A percentile compares a stretch with the other conserved stretches of the same genome.
Conservation (phyloP, 2,888 invertebrate species). For the Luffia ferchaultella region DNA sequence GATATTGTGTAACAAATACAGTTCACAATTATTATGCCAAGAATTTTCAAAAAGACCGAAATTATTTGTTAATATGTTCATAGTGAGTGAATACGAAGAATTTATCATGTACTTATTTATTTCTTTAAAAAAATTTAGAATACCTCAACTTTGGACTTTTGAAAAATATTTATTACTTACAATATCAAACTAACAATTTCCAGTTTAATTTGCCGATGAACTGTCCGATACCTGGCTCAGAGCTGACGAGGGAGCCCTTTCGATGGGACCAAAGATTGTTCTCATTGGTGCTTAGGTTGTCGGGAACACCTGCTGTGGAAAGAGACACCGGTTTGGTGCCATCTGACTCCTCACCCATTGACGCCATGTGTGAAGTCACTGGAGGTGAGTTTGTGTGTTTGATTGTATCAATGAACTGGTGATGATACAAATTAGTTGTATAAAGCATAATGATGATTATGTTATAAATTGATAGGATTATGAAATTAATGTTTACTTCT, state of each 20-base stretch:
- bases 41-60: too few relatives aligned
- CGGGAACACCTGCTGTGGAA: conserved; percentile 90
- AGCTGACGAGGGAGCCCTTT: conserved; percentile 98
- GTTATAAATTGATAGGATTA: too few relatives aligned
- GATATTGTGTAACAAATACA: too few relatives aligned
- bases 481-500: too few relatives aligned
- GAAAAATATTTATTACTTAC: conserved; percentile 8
- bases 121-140: neutral
- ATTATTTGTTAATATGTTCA: too few relatives aligned
- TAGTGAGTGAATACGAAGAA: too few relatives aligned
- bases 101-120: neutral
- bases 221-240: conserved; percentile 93
- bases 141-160: neutral
- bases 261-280: conserved; percentile 99
- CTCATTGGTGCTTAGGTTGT: conserved; percentile 89
- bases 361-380: conserved; percentile 98
- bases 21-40: too few relatives aligned
- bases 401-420: too few relatives aligned
- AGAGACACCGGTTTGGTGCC: conserved; percentile 89
- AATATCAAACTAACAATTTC: conserved; percentile 9
- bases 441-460: too few relatives aligned
- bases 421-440: too few relatives aligned
- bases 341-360: conserved; percentile 93
- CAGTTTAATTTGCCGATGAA: conserved; percentile 92
- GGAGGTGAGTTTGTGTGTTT: conserved; percentile 76